Evolutionary conservation across 2,888 invertebrate species (phyloP), one percentile per base, ranked within the genome.

Genomic region (Drosophila anomalata): DNA sequence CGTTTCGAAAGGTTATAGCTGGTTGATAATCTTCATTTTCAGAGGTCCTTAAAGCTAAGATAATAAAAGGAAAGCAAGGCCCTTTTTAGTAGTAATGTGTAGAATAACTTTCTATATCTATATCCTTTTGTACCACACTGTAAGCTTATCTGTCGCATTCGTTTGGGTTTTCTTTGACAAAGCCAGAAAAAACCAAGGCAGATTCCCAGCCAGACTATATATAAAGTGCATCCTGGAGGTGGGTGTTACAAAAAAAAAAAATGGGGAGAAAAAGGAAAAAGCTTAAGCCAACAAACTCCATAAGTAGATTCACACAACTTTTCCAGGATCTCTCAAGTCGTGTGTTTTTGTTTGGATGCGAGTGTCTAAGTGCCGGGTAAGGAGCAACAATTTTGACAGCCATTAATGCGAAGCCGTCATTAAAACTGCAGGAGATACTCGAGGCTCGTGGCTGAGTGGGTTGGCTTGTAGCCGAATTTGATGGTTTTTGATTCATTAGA

Each of bases 401-500:
- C 81, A 82, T 85, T 85, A 85, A 85, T 81, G 55, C 70, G 77
- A 73, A 63, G 82, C 62, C 76, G 77, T 83, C 81, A 83, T 83
- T 87, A 83, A 83, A 83, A 87, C 69, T 86, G 80, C 83, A 86
- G 55, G 65, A 80, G 78, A 70, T 53, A 47, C 56, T 39, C 31
- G 65, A 9, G 8, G 54, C 51, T 39, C 31, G 65, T n/a, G 8
- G 54, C 44, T 20, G 29, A 33, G 39, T 26, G 33, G 67, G 58
- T 54, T 26, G 26, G 26, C 50, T 52, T 52, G 47, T 51, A 58
- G 69, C 77, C 75, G 65, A 82, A 85, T 79, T 75, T 77, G 77
- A 79, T 77, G 85, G 72, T 74, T 80, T 78, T 83, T 83, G 87
- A 86, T 86, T 83, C 87, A 83, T 83, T 83, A 83, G 87, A 73